phyloP scores from a whole-genome alignment of 2,113 vertebrate species.

The Monarcha castaneiventris region DNA sequence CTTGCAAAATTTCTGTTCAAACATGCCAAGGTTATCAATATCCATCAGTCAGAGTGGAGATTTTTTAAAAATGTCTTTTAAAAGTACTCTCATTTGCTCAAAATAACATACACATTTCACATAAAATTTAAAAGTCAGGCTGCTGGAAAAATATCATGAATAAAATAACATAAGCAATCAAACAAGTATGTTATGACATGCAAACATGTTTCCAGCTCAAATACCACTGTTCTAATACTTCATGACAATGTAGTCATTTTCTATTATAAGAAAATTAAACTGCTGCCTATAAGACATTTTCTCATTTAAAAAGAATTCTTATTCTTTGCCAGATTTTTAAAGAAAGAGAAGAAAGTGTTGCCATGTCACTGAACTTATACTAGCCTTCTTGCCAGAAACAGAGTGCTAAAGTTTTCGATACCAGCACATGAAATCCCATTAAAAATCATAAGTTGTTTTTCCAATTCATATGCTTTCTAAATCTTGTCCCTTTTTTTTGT shows the following conservation, averaged over 20 bases:
- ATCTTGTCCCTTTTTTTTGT: neutral
- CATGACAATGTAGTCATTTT: neutral
- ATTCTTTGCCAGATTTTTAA: neutral
- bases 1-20: neutral
- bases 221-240: neutral
- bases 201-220: neutral
- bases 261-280: neutral
- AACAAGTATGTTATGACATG: neutral
- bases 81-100: neutral
- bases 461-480: neutral
- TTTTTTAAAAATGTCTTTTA: neutral
- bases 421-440: neutral
- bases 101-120: conserved; percentile 12
- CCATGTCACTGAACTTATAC: neutral
- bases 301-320: neutral
- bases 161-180: conserved; percentile 29
- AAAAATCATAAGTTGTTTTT: neutral
- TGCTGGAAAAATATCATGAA: neutral
- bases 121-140: neutral
- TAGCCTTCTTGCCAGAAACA: neutral
- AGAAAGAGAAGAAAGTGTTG: neutral
- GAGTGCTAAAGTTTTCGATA: neutral
- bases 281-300: neutral
- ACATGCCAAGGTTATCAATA: neutral
- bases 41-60: neutral